Evolutionary conservation across 2,888 invertebrate species (phyloP), one percentile per base, ranked within the genome.

Genomic region (Nemapogon koenigi): DNA sequence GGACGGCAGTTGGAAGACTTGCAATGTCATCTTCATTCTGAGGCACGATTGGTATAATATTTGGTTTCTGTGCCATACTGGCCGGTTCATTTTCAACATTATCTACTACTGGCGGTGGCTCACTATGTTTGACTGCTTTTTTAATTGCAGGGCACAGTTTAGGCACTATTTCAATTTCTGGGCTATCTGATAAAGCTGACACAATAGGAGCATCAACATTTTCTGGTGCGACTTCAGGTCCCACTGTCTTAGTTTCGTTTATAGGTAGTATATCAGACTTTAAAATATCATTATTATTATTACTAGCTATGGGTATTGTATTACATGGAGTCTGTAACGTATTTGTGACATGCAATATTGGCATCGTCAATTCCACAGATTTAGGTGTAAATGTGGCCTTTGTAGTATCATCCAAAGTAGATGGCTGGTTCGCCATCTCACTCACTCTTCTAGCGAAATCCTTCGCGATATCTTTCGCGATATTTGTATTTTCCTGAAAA

Each of bases 151-250:
- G 53, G 57, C 80, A 68, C 61, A 76, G 61, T 70, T 79, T 81
- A 57, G 81, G 80, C 62, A 83, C 83, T 59, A 84, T 82, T 60
- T 83, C 83, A 59, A 84, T 82, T 60, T 84, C 84, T 52, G 85
- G 86, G 50, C 84, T 85, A 55, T 87, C 85, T 40, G 85, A 83
- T 69, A 85, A 85, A 44, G 88, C 88, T 44, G 88, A 88, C 39
- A 88, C 88, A 46, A 88, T 81, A 30, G 88, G 88, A 17, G 86
- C 84, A 52, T 76, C 76, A 48, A 52, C 63, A 44, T 59, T 48
- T 52, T 68, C 65, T 35, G 50, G 57, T 55, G 59, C 63, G 27
- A 57, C 55, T 57, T 75, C 72, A 52, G 59, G 47, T 52, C 60
- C 72, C 58, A 66, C 53, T 54, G 46, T 58, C 62, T 68, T 71